phyloP scores from a whole-genome alignment of 2,113 vertebrate genomes.

The Myrmecophaga tridactyla region DNA sequence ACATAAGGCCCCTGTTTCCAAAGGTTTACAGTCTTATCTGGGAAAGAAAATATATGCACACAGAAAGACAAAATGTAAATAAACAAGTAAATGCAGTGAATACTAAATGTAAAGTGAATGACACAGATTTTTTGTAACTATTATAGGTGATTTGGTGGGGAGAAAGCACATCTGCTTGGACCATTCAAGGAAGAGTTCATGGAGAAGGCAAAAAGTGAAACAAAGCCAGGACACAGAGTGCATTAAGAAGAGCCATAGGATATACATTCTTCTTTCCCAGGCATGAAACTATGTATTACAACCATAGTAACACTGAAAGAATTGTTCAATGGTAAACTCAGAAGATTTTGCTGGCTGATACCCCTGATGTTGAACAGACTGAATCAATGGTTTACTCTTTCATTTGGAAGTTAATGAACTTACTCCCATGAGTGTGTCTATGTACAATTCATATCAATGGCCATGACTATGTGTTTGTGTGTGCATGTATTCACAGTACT shows the following conservation, averaged over 20 bases:
- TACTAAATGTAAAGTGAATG: neutral
- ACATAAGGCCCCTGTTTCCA: neutral
- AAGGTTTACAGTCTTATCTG: neutral
- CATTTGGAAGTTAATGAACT: neutral
- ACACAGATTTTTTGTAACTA: neutral
- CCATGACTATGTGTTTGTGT: neutral
- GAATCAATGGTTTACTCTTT: neutral
- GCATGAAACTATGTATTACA: neutral
- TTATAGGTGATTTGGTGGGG: neutral
- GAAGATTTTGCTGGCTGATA: neutral
- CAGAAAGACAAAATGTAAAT: neutral
- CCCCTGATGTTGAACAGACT: neutral
- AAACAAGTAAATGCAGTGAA: neutral
- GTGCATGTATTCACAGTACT: neutral
- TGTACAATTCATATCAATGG: neutral
- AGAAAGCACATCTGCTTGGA: neutral
- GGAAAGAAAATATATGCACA: neutral
- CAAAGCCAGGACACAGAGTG: neutral
- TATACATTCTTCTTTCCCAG: neutral
- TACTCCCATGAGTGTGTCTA: neutral
- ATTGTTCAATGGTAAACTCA: neutral
- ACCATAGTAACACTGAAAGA: neutral
- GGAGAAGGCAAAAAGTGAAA: neutral
- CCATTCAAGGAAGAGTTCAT: neutral
- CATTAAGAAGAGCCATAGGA: accelerated